Evolutionary conservation across 2,113 vertebrate species (phyloP), one percentile per base, ranked within the genome.

Genomic region (Electrona antarctica): DNA sequence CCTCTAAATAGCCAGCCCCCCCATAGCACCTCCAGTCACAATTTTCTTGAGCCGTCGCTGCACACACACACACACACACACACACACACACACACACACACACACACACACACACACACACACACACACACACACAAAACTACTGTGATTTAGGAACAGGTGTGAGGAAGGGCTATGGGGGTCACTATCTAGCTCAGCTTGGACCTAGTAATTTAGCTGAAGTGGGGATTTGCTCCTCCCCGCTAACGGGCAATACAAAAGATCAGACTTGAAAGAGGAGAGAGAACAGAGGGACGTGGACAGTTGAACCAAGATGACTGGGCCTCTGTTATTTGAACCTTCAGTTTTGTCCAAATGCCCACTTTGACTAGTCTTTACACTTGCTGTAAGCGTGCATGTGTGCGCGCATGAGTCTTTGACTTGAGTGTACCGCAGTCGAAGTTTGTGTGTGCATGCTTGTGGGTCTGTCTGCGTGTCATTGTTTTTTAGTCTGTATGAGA

Each of bases 141-240:
- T 21, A 79, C 82, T 83, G 15, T 64, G 74, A 71, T 80, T 83
- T 61, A 78, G 77, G 89, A 91, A 85, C 91, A 92, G 91, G 91
- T 92, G 91, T 88, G 88, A 81, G 73, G 84, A 89, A 82, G 78
- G 84, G 79, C 91, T 91, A 85, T 90, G 88, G 89, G 33, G 92
- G 91, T 93, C 92, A 90, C 86, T 93, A 85, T 92, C 92, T 84
- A 14, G 70, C 88, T 80, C 87, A 90, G 86, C 89, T 89, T 86
- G 77, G 85, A 93, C 90, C 93, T 77, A 90, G 89, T 92, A 93
- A 93, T 93, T 93, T 93, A 86, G 89, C 84, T 82, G 79, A 85
- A 88, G 84, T 62, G 76, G 78, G 87, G 88, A 84, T 92, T 92
- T 91, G 76, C 85, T 88, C 81, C 89, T 91, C 81, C 87, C 86